Percentiles rank a stretch among this genome's conserved stretches.
Conservation (phyloP, 2,797 vertebrate species). For the Acestrorhynchus altus region DNA sequence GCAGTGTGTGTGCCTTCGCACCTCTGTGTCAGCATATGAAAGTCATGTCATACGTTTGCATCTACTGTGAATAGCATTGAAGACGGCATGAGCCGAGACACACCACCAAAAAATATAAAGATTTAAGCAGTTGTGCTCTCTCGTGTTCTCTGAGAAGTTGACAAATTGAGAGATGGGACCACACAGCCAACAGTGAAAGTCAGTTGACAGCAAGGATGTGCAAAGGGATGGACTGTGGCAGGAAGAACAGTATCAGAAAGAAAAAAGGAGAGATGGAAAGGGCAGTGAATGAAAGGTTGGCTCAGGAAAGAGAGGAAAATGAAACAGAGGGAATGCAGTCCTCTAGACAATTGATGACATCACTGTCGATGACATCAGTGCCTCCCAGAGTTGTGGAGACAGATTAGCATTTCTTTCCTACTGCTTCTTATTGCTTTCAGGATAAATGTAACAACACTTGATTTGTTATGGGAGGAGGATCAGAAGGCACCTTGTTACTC, state of each 20-base stretch:
- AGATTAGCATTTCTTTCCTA: not conserved
- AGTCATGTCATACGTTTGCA: no score
- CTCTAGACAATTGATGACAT: slow-evolving; percentile 4
- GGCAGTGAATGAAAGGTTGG: not conserved
- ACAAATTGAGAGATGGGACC: no score
- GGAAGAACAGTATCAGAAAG: no score
- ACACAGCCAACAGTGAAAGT: no score
- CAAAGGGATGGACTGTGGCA: not conserved
- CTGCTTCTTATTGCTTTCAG: not conserved
- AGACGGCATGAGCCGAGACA: no score
- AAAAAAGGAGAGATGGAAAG: not conserved
- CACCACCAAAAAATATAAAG: no score
- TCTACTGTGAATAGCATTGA: no score
- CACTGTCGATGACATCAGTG: not conserved
- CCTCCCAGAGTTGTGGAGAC: not conserved
- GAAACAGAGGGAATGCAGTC: not conserved
- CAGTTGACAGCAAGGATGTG: not conserved
- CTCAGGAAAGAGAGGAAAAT: not conserved
- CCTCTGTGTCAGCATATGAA: no score
- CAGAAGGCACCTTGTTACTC: not conserved
- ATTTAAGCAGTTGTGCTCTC: no score
- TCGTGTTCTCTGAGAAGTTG: no score
- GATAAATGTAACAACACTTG: not conserved
- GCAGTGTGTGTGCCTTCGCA: no score
- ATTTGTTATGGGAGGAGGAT: not conserved